Evolutionary conservation across 1,140 invertebrate species (phyloP).

Genomic region (Leptoteleia sp.): DNA sequence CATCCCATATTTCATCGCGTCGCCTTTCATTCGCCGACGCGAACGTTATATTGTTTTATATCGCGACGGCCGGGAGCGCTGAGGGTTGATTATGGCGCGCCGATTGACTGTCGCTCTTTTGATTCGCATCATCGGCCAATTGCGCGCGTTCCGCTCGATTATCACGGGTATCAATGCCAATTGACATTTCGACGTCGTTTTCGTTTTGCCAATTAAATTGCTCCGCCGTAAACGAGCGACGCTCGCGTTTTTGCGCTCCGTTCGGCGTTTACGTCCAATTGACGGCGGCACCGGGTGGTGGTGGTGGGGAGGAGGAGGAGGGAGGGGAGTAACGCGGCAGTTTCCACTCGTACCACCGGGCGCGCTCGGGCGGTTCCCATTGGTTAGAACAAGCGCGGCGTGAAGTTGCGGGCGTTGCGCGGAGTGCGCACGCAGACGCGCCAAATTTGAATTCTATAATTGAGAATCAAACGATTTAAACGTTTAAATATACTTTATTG

Average conservation of each 20-base stretch:
- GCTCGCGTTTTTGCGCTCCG: background rate
- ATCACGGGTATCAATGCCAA: constrained; percentile 29
- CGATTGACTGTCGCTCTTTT: constrained; percentile 48
- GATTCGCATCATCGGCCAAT: constrained; percentile 48
- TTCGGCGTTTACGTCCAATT: too few relatives aligned
- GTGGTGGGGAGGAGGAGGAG: too few relatives aligned
- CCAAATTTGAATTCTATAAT: too few relatives aligned
- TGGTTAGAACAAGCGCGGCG: too few relatives aligned
- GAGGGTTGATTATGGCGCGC: constrained; percentile 43
- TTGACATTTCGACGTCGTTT: constrained; percentile 26
- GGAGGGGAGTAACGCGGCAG: too few relatives aligned
- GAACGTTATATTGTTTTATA: constrained; percentile 54
- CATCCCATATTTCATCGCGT: constrained; percentile 72
- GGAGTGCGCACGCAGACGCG: too few relatives aligned
- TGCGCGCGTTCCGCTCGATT: constrained; percentile 17
- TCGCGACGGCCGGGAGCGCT: constrained; percentile 16
- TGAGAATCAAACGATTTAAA: too few relatives aligned
- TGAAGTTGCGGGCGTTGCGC: too few relatives aligned
- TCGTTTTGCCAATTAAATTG: constrained; percentile 31
- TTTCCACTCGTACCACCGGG: too few relatives aligned
- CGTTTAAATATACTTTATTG: too few relatives aligned
- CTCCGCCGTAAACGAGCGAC: constrained; percentile 8
- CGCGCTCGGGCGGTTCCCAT: too few relatives aligned
- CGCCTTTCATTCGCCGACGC: constrained; percentile 60
- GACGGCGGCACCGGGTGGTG: too few relatives aligned